phyloP scores from a whole-genome alignment of 1,140 invertebrate species.

The Cardiocondyla obscurior region DNA sequence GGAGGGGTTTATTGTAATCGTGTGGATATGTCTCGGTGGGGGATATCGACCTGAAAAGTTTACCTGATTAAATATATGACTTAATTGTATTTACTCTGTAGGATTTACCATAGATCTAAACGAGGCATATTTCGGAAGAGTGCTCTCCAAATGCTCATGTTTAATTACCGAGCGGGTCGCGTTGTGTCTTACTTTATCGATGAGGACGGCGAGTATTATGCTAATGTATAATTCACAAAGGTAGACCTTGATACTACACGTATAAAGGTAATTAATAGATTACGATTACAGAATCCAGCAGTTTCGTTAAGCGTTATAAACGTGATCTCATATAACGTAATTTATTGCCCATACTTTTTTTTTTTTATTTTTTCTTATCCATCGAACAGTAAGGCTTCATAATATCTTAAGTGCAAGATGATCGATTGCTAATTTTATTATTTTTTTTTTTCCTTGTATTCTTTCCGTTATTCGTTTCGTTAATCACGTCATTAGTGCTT shows the following conservation, averaged over 20 bases:
- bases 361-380: constrained; percentile 43
- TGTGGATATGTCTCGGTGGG: constrained; percentile 71
- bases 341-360: constrained; percentile 39
- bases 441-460: constrained; percentile 19
- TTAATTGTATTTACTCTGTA: constrained; percentile 84
- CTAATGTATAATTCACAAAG: constrained; percentile 66
- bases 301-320: constrained; percentile 65
- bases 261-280: constrained; percentile 65
- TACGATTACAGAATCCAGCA: constrained; percentile 62
- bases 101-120: constrained; percentile 83
- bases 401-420: constrained; percentile 37
- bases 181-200: constrained; percentile 72
- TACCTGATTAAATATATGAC: constrained; percentile 84
- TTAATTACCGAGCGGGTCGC: constrained; percentile 79
- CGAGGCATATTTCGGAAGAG: constrained; percentile 77
- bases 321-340: constrained; percentile 67
- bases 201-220: constrained; percentile 66
- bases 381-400: constrained; percentile 39
- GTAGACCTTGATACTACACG: constrained; percentile 53
- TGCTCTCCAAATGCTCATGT: constrained; percentile 79
- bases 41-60: constrained; percentile 82
- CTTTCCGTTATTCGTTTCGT: constrained; percentile 16
- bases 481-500: constrained; percentile 46
- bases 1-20: constrained; percentile 68
- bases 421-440: constrained; percentile 45